Base-by-base conservation (phyloP, 1,140 invertebrate genomes). In the Drosophila sucinea region DNA sequence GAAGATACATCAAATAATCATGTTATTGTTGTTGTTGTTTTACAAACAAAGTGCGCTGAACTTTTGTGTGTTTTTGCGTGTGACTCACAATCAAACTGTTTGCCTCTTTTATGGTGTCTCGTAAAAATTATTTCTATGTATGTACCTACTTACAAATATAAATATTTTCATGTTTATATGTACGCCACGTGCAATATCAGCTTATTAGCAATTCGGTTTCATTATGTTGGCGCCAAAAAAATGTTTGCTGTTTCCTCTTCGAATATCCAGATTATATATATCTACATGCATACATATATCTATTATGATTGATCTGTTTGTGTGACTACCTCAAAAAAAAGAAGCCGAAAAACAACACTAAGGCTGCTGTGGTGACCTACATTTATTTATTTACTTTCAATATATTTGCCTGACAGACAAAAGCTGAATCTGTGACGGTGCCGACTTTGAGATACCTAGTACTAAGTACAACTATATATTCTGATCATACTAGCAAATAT, bases 341-440 rank as follows among this genome's bases (percentile, higher is more conserved):
- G 44, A 51, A 27, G 44, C 44, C 44, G 44, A 51, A 51, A 51
- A 51, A 27, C 44, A 10, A 23, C 44, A 51, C 44, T 51, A 10
- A 51, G 41, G 68, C 54, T 60, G 69, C 38, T 67, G 66, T 38
- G 56, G 70, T 86, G 83, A 86, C 83, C 83, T 65, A 86, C 72
- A 73, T 87, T 79, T 55, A 70, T 54, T 51, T 87, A 79, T 86
- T 82, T 77, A 77, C 76, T 86, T 87, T 87, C 79, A 87, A 87
- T 73, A 77, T 77, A 77, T 77, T 77, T 57, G 73, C 67, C 47
- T 44, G 60, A 77, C 74, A 77, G 65, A 77, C n/a, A 58, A 40
- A 71, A 54, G 60, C 64, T 30, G 68, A 57, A 32, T 27, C 60
- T 63, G 25, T 65, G 44, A 2, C 8, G 3, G 1, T 3, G 25